Evolutionary conservation across 2,113 vertebrate genomes (phyloP).

Genomic region (Triplophysa dalaica): DNA sequence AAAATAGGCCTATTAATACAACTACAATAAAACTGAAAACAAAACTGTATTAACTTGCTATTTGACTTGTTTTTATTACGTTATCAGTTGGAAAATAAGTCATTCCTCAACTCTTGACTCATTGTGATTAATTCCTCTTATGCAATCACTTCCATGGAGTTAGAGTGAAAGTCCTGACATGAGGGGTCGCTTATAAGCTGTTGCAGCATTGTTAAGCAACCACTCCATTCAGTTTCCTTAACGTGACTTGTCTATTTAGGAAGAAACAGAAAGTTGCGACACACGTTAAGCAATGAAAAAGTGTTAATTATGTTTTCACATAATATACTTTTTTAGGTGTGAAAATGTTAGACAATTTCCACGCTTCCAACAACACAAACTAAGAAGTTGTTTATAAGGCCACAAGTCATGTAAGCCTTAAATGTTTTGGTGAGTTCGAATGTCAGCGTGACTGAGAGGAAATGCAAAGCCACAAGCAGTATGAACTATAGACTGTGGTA

Average conservation of each 20-base stretch:
- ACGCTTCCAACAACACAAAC: no score
- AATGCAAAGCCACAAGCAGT: slow-evolving; percentile 36
- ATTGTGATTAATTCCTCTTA: slow-evolving; percentile 31
- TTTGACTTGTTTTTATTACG: neutral
- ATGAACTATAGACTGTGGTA: neutral
- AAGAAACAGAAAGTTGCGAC: neutral
- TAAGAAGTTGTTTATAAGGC: neutral
- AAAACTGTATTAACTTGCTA: neutral
- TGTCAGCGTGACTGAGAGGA: neutral
- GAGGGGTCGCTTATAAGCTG: neutral
- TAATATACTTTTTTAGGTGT: neutral
- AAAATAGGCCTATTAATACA: no score
- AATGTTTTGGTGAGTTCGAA: neutral
- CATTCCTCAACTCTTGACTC: slow-evolving; percentile 33
- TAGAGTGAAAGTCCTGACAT: slow-evolving; percentile 19
- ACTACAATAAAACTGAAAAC: no score
- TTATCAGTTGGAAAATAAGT: neutral
- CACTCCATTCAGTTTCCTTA: neutral
- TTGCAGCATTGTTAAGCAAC: slow-evolving; percentile 14
- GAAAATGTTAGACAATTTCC: no score
- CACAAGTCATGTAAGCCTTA: neutral
- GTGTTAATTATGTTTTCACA: neutral
- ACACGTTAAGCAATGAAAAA: neutral
- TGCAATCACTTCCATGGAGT: slow-evolving; percentile 39
- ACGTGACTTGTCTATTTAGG: slow-evolving; percentile 30